Conservation (phyloP, 1,140 invertebrate genomes). For the Plectrocnemia conspersa region DNA sequence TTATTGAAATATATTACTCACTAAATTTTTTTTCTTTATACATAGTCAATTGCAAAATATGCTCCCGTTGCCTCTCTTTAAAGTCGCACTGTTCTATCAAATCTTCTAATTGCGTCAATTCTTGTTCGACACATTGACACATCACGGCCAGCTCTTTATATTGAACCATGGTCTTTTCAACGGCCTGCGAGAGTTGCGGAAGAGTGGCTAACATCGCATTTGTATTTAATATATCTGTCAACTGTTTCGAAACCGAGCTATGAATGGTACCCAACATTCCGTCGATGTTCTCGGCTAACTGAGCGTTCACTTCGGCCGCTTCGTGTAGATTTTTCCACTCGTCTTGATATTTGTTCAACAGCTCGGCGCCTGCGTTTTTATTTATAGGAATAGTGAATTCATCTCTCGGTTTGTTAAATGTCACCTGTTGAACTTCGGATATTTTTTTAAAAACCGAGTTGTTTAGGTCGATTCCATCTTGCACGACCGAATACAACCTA, state of each 20-base stretch:
- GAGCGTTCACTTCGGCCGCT: constrained; percentile 27
- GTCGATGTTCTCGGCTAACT: constrained; percentile 24
- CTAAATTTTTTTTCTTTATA: constrained; percentile 32
- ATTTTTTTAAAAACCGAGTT: constrained; percentile 27
- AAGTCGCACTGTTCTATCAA: constrained; percentile 24
- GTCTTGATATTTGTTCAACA: constrained; percentile 29
- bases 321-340: constrained; percentile 29
- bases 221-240: constrained; percentile 21
- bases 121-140: constrained; percentile 21
- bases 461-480: constrained; percentile 31
- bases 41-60: constrained; percentile 31
- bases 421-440: constrained; percentile 22
- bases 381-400: constrained; percentile 3
- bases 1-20: no score
- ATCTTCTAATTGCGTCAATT: constrained; percentile 25
- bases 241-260: constrained; percentile 12
- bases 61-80: constrained; percentile 26
- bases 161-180: constrained; percentile 20
- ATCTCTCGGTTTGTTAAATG: neutral
- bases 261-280: constrained; percentile 23
- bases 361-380: constrained; percentile 15
- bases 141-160: constrained; percentile 11
- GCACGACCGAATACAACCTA: constrained; percentile 33
- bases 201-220: constrained; percentile 14
- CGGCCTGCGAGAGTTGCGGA: constrained; percentile 19